These are phyloP conservation scores for Callosobruchus maculatus DNA, from an alignment of 2,888 invertebrate genomes.

Conservation along the genomic window DNA sequence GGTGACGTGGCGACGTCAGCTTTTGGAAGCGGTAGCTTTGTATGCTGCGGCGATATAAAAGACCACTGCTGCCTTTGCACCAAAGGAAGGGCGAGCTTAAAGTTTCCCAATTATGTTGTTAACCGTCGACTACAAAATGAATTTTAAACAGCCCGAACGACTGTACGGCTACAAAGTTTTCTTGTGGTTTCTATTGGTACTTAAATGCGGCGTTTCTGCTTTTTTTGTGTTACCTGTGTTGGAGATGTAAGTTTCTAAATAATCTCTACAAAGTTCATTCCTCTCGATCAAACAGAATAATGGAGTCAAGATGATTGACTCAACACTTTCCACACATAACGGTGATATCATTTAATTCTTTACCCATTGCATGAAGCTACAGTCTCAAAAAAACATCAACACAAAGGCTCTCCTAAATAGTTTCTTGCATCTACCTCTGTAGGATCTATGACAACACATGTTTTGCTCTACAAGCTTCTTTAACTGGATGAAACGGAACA, in stretches of 20 bases:
- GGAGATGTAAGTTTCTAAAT: background rate
- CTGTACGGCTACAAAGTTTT: conserved; percentile 7
- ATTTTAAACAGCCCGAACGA: conserved; percentile 33
- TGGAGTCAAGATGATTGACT: too few species aligned
- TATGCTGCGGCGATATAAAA: background rate
- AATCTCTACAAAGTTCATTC: too few species aligned
- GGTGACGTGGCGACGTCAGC: conserved; percentile 6
- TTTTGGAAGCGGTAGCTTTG: background rate
- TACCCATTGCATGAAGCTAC: too few species aligned
- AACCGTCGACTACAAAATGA: conserved; percentile 37
- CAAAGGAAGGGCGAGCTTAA: conserved; percentile 31
- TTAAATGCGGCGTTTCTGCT: background rate
- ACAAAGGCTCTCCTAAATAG: too few species aligned
- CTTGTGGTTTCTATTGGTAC: background rate
- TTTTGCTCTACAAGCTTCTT: too few species aligned
- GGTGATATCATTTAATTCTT: too few species aligned
- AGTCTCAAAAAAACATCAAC: too few species aligned
- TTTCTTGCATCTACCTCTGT: too few species aligned
- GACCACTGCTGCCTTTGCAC: conserved; percentile 10
- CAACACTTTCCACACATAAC: too few species aligned
- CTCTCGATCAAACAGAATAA: too few species aligned
- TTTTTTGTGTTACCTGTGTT: background rate
- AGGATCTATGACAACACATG: too few species aligned
- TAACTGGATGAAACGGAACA: too few species aligned
- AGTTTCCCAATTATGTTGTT: conserved; percentile 39